Conservation (phyloP, 2,888 invertebrate genomes). For the Agrenia bidenticulata region DNA sequence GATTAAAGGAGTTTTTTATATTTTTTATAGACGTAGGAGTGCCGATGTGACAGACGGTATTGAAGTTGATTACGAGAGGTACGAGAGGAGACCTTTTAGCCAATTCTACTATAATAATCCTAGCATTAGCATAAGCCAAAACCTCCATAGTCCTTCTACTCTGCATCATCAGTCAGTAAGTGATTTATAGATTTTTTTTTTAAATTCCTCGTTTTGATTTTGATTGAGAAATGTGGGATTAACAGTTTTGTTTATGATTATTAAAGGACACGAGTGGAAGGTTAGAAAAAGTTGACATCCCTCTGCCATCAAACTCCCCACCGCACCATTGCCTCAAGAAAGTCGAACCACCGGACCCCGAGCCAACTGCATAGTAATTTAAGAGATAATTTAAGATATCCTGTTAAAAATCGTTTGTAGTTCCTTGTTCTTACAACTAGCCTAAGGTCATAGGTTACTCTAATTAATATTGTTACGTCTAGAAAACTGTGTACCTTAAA, state of each 20-base stretch:
- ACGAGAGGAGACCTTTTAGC: constrained; percentile 43
- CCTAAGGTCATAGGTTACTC: constrained; percentile 4
- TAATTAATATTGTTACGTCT: too few species aligned
- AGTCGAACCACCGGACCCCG: too few species aligned
- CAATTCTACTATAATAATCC: constrained; percentile 34
- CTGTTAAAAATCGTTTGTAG: too few species aligned
- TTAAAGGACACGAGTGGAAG: constrained; percentile 4
- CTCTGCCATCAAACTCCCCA: too few species aligned
- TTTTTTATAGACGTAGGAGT: neutral
- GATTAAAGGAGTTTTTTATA: too few species aligned
- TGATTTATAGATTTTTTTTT: too few species aligned
- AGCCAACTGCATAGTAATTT: too few species aligned
- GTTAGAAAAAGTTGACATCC: too few species aligned
- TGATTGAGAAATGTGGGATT: too few species aligned
- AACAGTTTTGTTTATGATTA: neutral
- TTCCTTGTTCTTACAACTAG: neutral
- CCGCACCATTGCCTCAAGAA: too few species aligned
- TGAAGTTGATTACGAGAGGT: constrained; percentile 27
- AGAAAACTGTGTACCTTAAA: constrained; percentile 17
- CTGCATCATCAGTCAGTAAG: constrained; percentile 16
- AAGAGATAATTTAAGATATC: too few species aligned
- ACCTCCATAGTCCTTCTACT: constrained; percentile 28
- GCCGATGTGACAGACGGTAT: neutral
- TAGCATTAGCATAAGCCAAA: constrained; percentile 33
- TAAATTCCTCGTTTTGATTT: too few species aligned